Conservation (phyloP, 2,113 vertebrate species). For the Phocoena sinus region DNA sequence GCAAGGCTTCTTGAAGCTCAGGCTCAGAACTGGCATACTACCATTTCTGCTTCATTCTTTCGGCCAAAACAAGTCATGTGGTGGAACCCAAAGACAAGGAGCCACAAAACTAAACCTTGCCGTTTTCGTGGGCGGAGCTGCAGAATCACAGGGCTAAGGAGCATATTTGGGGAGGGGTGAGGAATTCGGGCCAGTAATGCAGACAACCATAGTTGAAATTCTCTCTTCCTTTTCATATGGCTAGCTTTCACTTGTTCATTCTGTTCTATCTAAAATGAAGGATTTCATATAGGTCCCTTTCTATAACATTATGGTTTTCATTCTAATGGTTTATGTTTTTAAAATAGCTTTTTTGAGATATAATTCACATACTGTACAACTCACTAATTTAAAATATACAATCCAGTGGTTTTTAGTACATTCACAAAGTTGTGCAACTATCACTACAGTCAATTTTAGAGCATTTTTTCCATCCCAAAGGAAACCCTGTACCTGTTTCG, state of each 20-base stretch:
- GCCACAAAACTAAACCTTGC: background rate
- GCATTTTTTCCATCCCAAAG: background rate
- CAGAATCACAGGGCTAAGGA: background rate
- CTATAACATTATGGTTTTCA: background rate
- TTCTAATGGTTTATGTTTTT: background rate
- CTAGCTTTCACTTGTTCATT: background rate
- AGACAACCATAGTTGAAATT: background rate
- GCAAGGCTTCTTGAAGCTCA: background rate
- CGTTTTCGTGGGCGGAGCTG: background rate
- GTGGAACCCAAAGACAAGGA: background rate
- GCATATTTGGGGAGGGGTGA: background rate
- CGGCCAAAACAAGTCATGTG: background rate
- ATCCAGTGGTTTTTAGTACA: background rate
- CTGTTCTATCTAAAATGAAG: background rate
- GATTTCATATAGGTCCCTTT: background rate
- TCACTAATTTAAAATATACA: background rate
- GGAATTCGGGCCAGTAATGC: background rate
- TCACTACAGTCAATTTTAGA: background rate
- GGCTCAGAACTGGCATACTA: background rate
- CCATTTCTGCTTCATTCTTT: background rate
- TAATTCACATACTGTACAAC: background rate
- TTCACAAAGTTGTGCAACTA: background rate
- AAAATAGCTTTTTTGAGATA: background rate
- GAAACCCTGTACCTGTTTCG: background rate
- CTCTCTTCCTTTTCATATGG: background rate